Evolutionary conservation across 2,797 vertebrate genomes (phyloP), one percentile per base, ranked within the genome.

Genomic region (Bovichtus variegatus): DNA sequence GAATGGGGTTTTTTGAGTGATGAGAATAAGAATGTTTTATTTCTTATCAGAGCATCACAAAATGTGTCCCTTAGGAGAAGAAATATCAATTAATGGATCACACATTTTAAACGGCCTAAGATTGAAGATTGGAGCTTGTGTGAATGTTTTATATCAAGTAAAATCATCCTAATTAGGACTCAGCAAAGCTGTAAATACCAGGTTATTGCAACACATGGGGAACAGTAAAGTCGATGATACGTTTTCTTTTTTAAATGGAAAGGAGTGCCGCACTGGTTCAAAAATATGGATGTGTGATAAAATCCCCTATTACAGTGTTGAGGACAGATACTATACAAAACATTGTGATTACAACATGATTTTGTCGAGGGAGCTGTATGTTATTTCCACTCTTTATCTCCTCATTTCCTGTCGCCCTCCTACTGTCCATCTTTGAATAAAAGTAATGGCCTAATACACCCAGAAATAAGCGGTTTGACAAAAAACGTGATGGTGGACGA

Each of bases 1-100:
- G 71, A 84, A 59, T 21, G 23, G n/a, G 34, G 25, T 49, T 73
- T 61, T 50, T 77, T 19, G 21, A 73, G 66, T 27, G 64, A 70
- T 77, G 80, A 81, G 71, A 60, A 80, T 81, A 60, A 67, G 36
- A 86, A 83, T 71, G 54, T 11, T 44, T 79, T 6, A 50, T 16
- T 47, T 72, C 34, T 63, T 84, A 79, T 89, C 74, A 75, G 57
- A 62, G 50, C 43, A 70, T 81, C 49, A 70, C 57, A 78, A 55
- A 81, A 86, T 82, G 81, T 27, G 44, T 73, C 71, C 83, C 68
- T 44, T 12, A 21, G 76, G 78, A 87, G 23, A 74, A 46, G 66
- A 81, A 79, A 74, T 76, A 81, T 86, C 23, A 55, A 61, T 72
- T 83, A 83, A 88, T 82, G 57, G 66, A 87, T 90, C 80, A 11